Evolutionary conservation across 1,140 invertebrate genomes (phyloP).

Genomic region (Diorhabda carinulata): DNA sequence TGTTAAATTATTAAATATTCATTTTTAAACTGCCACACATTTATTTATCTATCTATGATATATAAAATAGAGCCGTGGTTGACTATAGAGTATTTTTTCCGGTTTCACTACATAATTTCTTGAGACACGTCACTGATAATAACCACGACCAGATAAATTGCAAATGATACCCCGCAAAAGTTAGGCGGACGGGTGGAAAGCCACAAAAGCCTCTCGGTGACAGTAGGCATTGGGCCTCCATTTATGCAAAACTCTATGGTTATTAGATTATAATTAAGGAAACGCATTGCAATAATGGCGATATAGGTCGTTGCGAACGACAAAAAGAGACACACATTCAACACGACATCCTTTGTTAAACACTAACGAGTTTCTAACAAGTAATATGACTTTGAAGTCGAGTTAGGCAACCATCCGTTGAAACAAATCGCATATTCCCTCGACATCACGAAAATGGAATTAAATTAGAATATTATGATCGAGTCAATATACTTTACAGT

Average conservation of each 20-base stretch:
- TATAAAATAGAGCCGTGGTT: too few species aligned
- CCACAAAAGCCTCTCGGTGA: conserved; percentile 8
- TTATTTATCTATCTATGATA: too few species aligned
- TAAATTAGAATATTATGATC: too few species aligned
- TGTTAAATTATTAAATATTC: too few species aligned
- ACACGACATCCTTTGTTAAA: conserved; percentile 16
- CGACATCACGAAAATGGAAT: neutral
- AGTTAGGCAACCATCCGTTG: conserved; percentile 1
- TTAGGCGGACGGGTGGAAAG: neutral
- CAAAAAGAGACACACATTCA: conserved; percentile 22
- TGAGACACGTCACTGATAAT: neutral
- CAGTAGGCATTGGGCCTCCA: conserved; percentile 17
- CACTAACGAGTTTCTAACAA: conserved; percentile 29
- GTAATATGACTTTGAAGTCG: conserved; percentile 23
- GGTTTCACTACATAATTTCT: too few species aligned
- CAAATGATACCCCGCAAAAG: neutral
- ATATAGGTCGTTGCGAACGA: conserved; percentile 20
- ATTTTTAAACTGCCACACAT: too few species aligned
- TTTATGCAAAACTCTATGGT: conserved; percentile 26
- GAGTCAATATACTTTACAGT: too few species aligned
- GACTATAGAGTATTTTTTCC: too few species aligned
- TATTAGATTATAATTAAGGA: conserved; percentile 30
- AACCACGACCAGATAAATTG: neutral
- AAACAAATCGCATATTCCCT: neutral
- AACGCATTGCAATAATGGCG: conserved; percentile 27